Evolutionary conservation across 2,888 invertebrate genomes (phyloP), one percentile per base, ranked within the genome.

Genomic region (Oligia strigilis): DNA sequence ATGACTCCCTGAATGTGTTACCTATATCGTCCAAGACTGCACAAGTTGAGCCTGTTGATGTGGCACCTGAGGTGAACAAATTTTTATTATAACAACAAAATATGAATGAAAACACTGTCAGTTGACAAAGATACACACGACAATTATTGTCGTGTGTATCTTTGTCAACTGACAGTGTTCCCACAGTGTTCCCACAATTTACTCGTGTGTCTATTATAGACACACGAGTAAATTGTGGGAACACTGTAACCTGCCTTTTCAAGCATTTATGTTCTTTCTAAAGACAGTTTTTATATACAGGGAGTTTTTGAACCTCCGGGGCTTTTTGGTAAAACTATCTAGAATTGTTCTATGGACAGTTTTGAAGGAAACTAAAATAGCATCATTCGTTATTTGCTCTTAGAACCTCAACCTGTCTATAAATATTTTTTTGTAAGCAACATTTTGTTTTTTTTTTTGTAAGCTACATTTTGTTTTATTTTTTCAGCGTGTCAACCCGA

Each of bases 21-120:
- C 99, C 99, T 0, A 97, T 99, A 85, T 99, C 99, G 0, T 99
- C 99, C 0, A 98, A 98, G 92, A 98, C 98, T 65, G 97, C 99
- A 17, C 98, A 98, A 92, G 98, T 99, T 69, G 98, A 98, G 86
- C 98, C 99, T 0, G 97, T 98, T 1, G 97, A 98, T 91, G 89
- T 90, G 29, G 80, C 90, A 2, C 93, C 94, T 58, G 96, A 96
- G 94, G 96, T 96, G 67, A 84, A 75, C 17, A 11, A 1, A n/a
- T n/a, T n/a, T 60, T 60, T n/a, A n/a, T 11, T n/a, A n/a, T 4
- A n/a, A n/a, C 11, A 11, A 60, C 11, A 13, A 60, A n/a, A 58
- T 58, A 58, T 58, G n/a, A 60, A 58, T 58, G n/a, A n/a, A 60
- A 60, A n/a, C 13, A 60, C 4, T 60, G 1, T 58, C 11, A 19